A percentile compares a stretch with the other conserved stretches of the same genome.
Evolutionary conservation across 92 coral and sea anemone species (phyloP).

Genomic region (Parazoanthus darwini): DNA sequence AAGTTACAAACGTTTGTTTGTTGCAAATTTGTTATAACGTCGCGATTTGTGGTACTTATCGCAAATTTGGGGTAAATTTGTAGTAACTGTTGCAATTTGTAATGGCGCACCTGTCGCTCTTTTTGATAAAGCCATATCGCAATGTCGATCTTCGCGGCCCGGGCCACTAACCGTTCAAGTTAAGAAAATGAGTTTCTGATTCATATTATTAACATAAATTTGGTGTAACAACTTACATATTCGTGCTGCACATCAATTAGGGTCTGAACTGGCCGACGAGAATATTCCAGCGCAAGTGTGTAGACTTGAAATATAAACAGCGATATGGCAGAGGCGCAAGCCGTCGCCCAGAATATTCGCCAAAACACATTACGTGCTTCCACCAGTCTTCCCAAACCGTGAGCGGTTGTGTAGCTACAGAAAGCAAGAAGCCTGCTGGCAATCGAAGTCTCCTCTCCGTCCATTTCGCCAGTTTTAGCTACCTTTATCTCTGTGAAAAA

Average conservation of each 20-base stretch:
- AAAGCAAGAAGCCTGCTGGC: background rate
- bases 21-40: too few species aligned
- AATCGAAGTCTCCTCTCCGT: background rate
- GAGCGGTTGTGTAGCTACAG: slow-evolving; percentile 38
- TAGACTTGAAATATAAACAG: background rate
- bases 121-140: too few species aligned
- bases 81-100: too few species aligned
- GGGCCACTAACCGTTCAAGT: too few species aligned
- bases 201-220: too few species aligned
- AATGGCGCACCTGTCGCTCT: too few species aligned
- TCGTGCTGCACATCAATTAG: slow-evolving; percentile 23
- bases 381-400: slow-evolving; percentile 24
- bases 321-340: background rate
- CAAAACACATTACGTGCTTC: slow-evolving; percentile 5
- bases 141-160: too few species aligned
- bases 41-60: too few species aligned
- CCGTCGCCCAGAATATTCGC: slow-evolving; percentile 26
- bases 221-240: background rate
- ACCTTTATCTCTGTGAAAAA: background rate
- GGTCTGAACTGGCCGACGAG: slow-evolving; percentile 10
- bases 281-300: background rate
- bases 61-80: background rate
- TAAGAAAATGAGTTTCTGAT: too few species aligned
- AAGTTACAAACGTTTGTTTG: too few species aligned
- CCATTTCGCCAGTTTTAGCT: background rate